phyloP scores from a whole-genome alignment of 2,888 invertebrate genomes.

The Tipula helvola region DNA sequence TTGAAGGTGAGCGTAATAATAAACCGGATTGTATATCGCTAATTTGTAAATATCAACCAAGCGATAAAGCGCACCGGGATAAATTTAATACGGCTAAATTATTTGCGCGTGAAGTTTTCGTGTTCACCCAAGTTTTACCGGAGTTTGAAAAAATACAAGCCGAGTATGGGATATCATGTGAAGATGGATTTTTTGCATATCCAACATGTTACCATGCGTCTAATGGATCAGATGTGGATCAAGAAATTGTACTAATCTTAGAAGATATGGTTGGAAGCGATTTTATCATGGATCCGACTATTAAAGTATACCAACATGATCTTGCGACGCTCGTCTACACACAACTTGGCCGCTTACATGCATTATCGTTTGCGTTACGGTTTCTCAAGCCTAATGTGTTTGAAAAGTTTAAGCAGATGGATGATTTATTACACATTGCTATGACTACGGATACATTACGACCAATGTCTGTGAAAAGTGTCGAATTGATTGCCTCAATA shows the following conservation, averaged over 20 bases:
- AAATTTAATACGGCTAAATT: not conserved
- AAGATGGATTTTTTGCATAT: not conserved
- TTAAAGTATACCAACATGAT: not conserved
- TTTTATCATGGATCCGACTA: not conserved
- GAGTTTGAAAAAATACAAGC: not conserved
- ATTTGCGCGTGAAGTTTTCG: constrained; percentile 1
- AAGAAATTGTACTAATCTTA: not conserved
- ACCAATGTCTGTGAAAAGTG: not conserved
- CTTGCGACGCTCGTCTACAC: not conserved
- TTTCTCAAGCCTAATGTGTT: not conserved
- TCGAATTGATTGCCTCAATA: not conserved
- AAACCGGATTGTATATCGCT: not conserved
- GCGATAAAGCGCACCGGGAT: not conserved
- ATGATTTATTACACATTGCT: not conserved
- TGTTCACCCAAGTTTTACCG: not conserved
- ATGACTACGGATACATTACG: not conserved
- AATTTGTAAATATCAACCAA: not conserved
- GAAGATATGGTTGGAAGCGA: not conserved
- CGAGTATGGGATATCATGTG: not conserved
- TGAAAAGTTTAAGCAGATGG: not conserved
- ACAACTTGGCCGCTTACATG: not conserved
- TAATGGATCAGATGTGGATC: not conserved
- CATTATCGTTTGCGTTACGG: not conserved
- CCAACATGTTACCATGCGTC: not conserved
- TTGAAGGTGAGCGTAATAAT: not conserved